These are phyloP conservation scores for Xiphophorus birchmanni DNA, from an alignment of 2,797 vertebrate species.

Conservation along the genomic window DNA sequence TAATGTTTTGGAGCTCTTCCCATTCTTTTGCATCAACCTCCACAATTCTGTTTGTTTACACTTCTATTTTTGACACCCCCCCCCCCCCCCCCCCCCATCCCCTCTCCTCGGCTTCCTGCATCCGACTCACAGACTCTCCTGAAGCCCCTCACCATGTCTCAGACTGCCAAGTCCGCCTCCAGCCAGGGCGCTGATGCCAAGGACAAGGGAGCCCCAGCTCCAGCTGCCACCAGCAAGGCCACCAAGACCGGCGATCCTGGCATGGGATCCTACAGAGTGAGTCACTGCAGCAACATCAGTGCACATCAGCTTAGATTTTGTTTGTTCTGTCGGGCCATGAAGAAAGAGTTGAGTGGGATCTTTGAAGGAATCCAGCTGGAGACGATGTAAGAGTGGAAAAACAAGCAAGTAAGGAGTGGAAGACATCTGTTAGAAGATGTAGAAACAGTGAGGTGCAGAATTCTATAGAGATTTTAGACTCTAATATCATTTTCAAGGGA, in stretches of 20 bases:
- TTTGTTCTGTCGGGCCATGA: neutral
- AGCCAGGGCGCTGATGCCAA: constrained; percentile 87
- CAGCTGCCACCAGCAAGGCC: constrained; percentile 79
- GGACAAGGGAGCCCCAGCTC: constrained; percentile 85
- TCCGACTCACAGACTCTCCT: constrained; percentile 68
- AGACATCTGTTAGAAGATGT: neutral
- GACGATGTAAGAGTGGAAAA: neutral
- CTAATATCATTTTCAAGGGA: neutral
- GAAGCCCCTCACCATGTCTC: constrained; percentile 88
- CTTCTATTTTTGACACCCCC: constrained; percentile 33
- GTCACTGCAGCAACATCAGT: constrained; percentile 46
- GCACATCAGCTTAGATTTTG: neutral
- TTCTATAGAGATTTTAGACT: neutral
- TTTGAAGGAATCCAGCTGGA: neutral
- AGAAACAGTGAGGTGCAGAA: neutral
- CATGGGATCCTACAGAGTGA: constrained; percentile 88
- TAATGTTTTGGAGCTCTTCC: constrained; percentile 16
- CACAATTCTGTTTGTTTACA: constrained; percentile 22
- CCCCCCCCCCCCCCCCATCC: constrained; percentile 11
- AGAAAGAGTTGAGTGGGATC: neutral
- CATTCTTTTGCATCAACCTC: constrained; percentile 2
- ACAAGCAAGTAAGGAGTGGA: neutral
- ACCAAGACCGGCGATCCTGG: constrained; percentile 86
- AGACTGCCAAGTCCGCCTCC: constrained; percentile 84
- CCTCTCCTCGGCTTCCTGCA: constrained; percentile 22